Evolutionary conservation across 2,888 invertebrate species (phyloP).

Genomic region (Drosophila paracracens): DNA sequence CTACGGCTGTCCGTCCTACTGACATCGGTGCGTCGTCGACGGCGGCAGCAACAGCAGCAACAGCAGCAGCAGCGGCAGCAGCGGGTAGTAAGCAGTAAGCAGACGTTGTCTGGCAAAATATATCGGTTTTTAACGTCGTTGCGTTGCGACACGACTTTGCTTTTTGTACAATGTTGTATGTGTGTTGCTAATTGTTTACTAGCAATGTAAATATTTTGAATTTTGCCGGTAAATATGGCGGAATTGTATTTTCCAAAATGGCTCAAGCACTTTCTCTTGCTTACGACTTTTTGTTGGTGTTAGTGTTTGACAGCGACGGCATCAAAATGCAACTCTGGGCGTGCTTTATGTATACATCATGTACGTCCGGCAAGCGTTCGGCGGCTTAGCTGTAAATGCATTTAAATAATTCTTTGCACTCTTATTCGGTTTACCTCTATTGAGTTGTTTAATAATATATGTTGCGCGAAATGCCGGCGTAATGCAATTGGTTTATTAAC

Average conservation of each 20-base stretch:
- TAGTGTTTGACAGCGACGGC: slow-evolving; percentile 64
- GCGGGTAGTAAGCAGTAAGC: slow-evolving; percentile 25
- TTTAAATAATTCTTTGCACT: not conserved
- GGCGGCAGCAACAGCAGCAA: slow-evolving; percentile 54
- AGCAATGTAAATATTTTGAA: slow-evolving; percentile 83
- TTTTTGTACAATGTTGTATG: slow-evolving; percentile 41
- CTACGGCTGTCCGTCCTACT: slow-evolving; percentile 50
- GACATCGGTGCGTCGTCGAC: slow-evolving; percentile 65
- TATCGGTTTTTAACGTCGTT: slow-evolving; percentile 30
- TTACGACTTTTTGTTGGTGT: slow-evolving; percentile 62
- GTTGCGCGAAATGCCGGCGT: not conserved
- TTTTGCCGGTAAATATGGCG: slow-evolving; percentile 84
- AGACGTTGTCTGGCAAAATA: slow-evolving; percentile 65
- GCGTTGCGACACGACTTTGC: slow-evolving; percentile 20
- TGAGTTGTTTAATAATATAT: too few species aligned
- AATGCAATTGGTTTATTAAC: not conserved
- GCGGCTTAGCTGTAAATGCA: slow-evolving; percentile 4
- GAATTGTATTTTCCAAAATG: slow-evolving; percentile 83
- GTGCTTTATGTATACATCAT: slow-evolving; percentile 69
- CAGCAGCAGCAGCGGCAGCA: slow-evolving; percentile 2
- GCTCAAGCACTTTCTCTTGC: slow-evolving; percentile 79
- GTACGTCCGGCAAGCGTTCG: slow-evolving; percentile 27
- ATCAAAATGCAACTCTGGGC: slow-evolving; percentile 65
- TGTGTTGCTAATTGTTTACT: slow-evolving; percentile 45
- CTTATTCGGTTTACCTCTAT: not conserved